These are phyloP conservation scores for Anoplolepis gracilipes DNA, from an alignment of 1,140 invertebrate genomes.

Conservation along the genomic window DNA sequence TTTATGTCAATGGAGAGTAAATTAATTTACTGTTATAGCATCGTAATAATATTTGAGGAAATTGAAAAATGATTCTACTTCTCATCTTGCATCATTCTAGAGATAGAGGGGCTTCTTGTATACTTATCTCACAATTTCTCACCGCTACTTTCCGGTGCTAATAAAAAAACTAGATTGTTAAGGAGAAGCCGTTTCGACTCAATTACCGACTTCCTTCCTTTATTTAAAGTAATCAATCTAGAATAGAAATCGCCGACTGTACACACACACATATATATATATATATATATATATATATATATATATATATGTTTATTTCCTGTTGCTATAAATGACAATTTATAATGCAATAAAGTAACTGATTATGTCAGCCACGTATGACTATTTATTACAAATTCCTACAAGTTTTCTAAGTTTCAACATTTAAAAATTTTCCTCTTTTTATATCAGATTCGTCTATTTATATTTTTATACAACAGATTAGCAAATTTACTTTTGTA, in stretches of 20 bases:
- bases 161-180: slow-evolving; percentile 38
- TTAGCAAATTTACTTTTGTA: neutral
- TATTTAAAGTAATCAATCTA: slow-evolving; percentile 40
- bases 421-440: neutral
- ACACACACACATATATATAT: too few relatives aligned
- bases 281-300: too few relatives aligned
- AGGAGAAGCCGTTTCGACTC: slow-evolving; percentile 23
- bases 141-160: neutral
- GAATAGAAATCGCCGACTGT: neutral
- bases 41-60: slow-evolving; percentile 32
- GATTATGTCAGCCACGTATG: neutral
- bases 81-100: neutral
- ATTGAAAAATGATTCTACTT: slow-evolving; percentile 21
- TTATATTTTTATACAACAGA: slow-evolving; percentile 14
- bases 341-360: slow-evolving; percentile 32
- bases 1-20: neutral
- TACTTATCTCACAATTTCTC: slow-evolving; percentile 31
- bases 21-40: slow-evolving; percentile 32
- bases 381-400: slow-evolving; percentile 5
- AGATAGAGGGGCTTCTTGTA: neutral
- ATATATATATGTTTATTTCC: slow-evolving; percentile 34
- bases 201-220: slow-evolving; percentile 49
- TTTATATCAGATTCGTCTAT: neutral
- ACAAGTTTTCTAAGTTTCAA: neutral
- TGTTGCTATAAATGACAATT: slow-evolving; percentile 35